Evolutionary conservation across 1,140 invertebrate genomes (phyloP).

Genomic region (Branchinecta lindahli): DNA sequence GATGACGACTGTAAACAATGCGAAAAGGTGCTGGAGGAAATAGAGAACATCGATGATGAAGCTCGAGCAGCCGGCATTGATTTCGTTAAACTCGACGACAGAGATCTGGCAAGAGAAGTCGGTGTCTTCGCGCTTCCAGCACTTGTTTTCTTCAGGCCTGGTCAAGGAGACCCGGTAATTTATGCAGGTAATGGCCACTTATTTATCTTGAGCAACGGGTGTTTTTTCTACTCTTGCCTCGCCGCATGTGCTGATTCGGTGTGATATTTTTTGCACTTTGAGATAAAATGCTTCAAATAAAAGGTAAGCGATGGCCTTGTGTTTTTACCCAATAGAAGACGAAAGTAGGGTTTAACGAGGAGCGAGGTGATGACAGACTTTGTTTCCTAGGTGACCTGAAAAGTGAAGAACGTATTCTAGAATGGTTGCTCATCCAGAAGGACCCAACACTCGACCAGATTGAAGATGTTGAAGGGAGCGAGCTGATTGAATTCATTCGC

Average conservation of each 20-base stretch:
- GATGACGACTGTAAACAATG: slow-evolving; percentile 80
- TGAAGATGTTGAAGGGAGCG: slow-evolving; percentile 68
- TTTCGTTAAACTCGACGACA: slow-evolving; percentile 82
- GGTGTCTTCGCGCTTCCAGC: slow-evolving; percentile 76
- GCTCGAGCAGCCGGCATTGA: slow-evolving; percentile 81
- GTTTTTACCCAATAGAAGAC: too few relatives aligned
- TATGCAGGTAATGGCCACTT: slow-evolving; percentile 52
- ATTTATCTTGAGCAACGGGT: too few relatives aligned
- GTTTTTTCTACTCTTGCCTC: too few relatives aligned
- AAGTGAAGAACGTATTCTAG: slow-evolving; percentile 70
- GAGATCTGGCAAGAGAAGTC: slow-evolving; percentile 63
- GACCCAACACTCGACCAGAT: slow-evolving; percentile 77
- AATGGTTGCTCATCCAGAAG: slow-evolving; percentile 78
- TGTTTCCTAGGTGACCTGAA: slow-evolving; percentile 57
- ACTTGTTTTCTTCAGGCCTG: slow-evolving; percentile 72
- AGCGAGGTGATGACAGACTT: neutral
- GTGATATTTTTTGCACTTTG: too few relatives aligned
- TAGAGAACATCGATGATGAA: slow-evolving; percentile 78
- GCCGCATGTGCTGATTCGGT: too few relatives aligned
- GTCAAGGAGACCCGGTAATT: slow-evolving; percentile 76
- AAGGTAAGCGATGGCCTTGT: too few relatives aligned
- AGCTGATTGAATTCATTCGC: slow-evolving; percentile 59
- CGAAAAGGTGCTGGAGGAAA: slow-evolving; percentile 63
- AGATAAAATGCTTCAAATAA: too few relatives aligned
- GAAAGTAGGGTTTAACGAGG: too few relatives aligned